Evolutionary conservation across 2,888 invertebrate genomes (phyloP).

Genomic region (Agelastica alni): DNA sequence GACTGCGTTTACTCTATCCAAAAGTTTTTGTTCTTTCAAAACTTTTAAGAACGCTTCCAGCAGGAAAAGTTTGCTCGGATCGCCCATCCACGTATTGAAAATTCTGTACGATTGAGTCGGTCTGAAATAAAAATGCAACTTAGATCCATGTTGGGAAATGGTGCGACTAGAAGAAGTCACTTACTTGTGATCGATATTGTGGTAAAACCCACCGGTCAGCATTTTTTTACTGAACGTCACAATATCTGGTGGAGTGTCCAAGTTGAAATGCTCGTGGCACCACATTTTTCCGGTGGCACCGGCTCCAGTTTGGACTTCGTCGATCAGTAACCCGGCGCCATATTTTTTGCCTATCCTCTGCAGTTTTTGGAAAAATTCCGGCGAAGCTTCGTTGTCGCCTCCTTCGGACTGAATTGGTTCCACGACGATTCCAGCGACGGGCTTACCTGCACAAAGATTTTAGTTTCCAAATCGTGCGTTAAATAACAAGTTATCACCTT

Average conservation of each 20-base stretch:
- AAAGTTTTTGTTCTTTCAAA: constrained; percentile 79
- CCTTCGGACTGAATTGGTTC: constrained; percentile 99
- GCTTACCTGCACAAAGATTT: constrained; percentile 56
- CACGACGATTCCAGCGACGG: constrained; percentile 89
- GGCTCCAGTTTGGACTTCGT: constrained; percentile 98
- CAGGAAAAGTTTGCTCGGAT: constrained; percentile 90
- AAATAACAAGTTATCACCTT: no score
- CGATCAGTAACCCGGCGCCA: constrained; percentile 82
- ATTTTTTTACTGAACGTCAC: constrained; percentile 99
- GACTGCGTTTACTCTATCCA: constrained; percentile 72
- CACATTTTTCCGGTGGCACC: constrained; percentile 98
- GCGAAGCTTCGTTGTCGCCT: constrained; percentile 93
- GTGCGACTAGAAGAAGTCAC: no score
- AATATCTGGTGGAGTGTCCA: constrained; percentile 85
- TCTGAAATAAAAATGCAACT: constrained; percentile 55
- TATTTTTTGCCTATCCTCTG: constrained; percentile 80
- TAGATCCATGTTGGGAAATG: neutral
- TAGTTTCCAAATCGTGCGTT: no score
- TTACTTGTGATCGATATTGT: constrained; percentile 73
- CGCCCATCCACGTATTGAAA: constrained; percentile 99
- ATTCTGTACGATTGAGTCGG: constrained; percentile 83
- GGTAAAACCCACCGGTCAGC: constrained; percentile 94
- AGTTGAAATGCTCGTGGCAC: constrained; percentile 93
- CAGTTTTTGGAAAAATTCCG: constrained; percentile 85
- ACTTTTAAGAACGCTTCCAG: constrained; percentile 84